A percentile compares a stretch with the other conserved stretches of the same genome.
Conservation (phyloP, 2,888 invertebrate species). For the Agonopterix alstromeriana region DNA sequence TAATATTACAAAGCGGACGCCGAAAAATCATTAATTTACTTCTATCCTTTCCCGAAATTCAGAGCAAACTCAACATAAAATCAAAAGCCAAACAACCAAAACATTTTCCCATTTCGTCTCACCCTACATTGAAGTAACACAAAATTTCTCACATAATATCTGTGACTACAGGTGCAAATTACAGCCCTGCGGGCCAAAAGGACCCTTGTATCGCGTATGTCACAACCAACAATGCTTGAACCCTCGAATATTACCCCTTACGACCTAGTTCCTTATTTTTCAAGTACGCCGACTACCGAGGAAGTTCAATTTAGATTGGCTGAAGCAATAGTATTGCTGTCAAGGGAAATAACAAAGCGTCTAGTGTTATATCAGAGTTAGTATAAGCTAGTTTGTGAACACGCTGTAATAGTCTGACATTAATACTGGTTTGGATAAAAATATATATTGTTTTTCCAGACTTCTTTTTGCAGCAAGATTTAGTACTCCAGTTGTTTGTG, state of each 20-base stretch:
- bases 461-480: no score
- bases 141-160: slow-evolving; percentile 66
- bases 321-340: slow-evolving; percentile 55
- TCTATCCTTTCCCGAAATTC: no score
- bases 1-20: no score
- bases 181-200: slow-evolving; percentile 48
- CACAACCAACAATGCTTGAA: slow-evolving; percentile 36
- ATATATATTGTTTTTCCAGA: background rate
- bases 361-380: slow-evolving; percentile 7
- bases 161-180: slow-evolving; percentile 67
- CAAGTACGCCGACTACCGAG: slow-evolving; percentile 26
- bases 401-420: slow-evolving; percentile 21
- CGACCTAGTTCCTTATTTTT: slow-evolving; percentile 15
- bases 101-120: slow-evolving; percentile 20
- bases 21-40: no score
- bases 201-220: slow-evolving; percentile 51
- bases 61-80: slow-evolving; percentile 12
- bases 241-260: slow-evolving; percentile 30
- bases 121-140: slow-evolving; percentile 41
- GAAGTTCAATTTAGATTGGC: slow-evolving; percentile 45
- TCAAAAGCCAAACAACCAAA: slow-evolving; percentile 20
- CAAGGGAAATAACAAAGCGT: slow-evolving; percentile 62
- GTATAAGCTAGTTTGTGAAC: slow-evolving; percentile 32
- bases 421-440: slow-evolving; percentile 18
- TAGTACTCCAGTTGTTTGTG: no score